phyloP scores from a whole-genome alignment of 2,888 invertebrate species.

The Sarcophaga subvicina region DNA sequence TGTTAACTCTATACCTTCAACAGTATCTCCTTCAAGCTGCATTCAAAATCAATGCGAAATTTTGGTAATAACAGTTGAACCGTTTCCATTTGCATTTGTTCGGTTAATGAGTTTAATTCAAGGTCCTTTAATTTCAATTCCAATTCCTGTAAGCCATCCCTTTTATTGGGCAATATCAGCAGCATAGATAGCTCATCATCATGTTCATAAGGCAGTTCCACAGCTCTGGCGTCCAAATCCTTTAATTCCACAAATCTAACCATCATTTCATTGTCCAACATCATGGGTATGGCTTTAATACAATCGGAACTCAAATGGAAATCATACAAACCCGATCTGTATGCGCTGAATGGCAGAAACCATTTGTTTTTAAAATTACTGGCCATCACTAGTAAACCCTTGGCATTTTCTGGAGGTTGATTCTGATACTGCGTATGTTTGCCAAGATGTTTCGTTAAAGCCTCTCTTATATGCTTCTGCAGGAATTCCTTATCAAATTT shows the following conservation, averaged over 20 bases:
- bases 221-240: slow-evolving; percentile 84
- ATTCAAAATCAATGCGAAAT: slow-evolving; percentile 91
- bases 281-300: slow-evolving; percentile 85
- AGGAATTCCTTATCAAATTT: slow-evolving; percentile 53
- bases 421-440: slow-evolving; percentile 39
- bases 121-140: slow-evolving; percentile 85
- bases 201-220: slow-evolving; percentile 88
- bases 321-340: slow-evolving; percentile 77
- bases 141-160: slow-evolving; percentile 86
- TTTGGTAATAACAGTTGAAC: slow-evolving; percentile 87
- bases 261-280: slow-evolving; percentile 82
- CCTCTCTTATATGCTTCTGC: slow-evolving; percentile 33
- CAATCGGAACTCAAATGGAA: slow-evolving; percentile 81
- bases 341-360: slow-evolving; percentile 78
- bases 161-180: slow-evolving; percentile 88
- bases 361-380: slow-evolving; percentile 76
- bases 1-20: slow-evolving; percentile 71
- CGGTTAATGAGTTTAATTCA: slow-evolving; percentile 83
- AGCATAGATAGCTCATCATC: slow-evolving; percentile 87
- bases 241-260: slow-evolving; percentile 83
- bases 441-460: slow-evolving; percentile 38
- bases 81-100: slow-evolving; percentile 83
- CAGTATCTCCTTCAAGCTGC: slow-evolving; percentile 83
- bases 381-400: slow-evolving; percentile 72
- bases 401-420: neutral